phyloP scores from a whole-genome alignment of 1,140 invertebrate genomes.

The Leptinotarsa undecemlineata region DNA sequence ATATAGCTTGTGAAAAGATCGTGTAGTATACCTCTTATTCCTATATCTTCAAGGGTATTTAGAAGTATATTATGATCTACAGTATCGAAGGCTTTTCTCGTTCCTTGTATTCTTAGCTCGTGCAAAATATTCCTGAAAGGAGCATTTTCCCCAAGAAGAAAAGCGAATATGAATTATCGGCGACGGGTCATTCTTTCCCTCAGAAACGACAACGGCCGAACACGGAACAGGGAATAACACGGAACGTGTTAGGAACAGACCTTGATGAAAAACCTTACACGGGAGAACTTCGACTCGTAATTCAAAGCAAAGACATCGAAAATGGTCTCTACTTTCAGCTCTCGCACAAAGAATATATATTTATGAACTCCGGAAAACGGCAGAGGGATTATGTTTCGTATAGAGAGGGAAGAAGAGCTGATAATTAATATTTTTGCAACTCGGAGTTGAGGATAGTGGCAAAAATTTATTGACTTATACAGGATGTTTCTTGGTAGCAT shows the following conservation, averaged over 20 bases:
- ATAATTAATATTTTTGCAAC: background rate
- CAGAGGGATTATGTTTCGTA: background rate
- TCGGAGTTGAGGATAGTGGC: background rate
- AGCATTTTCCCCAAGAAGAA: background rate
- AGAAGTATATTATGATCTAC: no score
- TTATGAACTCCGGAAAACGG: background rate
- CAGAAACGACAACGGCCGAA: background rate
- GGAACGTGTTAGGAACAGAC: conserved; percentile 1
- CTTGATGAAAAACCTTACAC: background rate
- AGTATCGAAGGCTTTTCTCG: no score
- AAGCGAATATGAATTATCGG: background rate
- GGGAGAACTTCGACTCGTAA: background rate
- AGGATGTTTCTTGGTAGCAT: no score
- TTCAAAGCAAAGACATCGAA: background rate
- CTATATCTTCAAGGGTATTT: no score
- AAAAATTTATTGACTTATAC: no score
- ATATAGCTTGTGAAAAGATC: no score
- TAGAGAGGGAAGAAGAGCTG: background rate
- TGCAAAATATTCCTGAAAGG: background rate
- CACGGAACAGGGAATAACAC: background rate
- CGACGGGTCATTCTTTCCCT: background rate
- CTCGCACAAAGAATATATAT: background rate
- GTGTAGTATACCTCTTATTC: no score
- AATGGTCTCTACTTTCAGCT: background rate
- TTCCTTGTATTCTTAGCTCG: no score